Evolutionary conservation across 2,113 vertebrate species (phyloP).

Genomic region (Peucedramus taeniatus): DNA sequence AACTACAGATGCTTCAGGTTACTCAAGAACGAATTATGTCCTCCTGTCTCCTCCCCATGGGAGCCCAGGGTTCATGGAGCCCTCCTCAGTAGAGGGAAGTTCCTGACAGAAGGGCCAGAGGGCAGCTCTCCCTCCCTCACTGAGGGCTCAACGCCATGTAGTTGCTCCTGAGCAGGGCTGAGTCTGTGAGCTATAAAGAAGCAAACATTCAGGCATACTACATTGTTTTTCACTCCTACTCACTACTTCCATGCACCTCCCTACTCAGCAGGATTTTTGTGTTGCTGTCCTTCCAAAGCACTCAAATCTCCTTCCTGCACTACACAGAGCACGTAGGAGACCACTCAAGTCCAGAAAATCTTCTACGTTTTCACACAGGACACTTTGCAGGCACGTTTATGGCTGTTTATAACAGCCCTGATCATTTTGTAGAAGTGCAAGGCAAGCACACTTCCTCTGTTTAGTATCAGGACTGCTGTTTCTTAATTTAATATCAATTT

Average conservation of each 20-base stretch:
- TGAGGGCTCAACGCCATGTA: neutral
- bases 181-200: neutral
- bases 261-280: neutral
- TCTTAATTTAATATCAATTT: slow-evolving; percentile 6
- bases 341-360: neutral
- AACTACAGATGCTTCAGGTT: neutral
- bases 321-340: fast-evolving
- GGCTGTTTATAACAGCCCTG: neutral
- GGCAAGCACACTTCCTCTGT: neutral
- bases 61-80: neutral
- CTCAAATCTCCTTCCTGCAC: neutral
- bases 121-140: neutral
- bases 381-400: neutral
- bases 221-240: neutral
- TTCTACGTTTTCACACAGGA: neutral
- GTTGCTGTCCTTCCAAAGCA: neutral
- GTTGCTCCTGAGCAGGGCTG: fast-evolving
- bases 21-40: fast-evolving
- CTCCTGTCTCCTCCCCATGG: fast-evolving
- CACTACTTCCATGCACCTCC: neutral
- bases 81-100: neutral
- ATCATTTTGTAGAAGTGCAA: neutral
- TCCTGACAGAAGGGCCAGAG: neutral
- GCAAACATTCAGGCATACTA: neutral
- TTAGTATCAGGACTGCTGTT: neutral